These are phyloP conservation scores for Leucophenga maculata DNA, from an alignment of 2,888 invertebrate species.

Conservation along the genomic window DNA sequence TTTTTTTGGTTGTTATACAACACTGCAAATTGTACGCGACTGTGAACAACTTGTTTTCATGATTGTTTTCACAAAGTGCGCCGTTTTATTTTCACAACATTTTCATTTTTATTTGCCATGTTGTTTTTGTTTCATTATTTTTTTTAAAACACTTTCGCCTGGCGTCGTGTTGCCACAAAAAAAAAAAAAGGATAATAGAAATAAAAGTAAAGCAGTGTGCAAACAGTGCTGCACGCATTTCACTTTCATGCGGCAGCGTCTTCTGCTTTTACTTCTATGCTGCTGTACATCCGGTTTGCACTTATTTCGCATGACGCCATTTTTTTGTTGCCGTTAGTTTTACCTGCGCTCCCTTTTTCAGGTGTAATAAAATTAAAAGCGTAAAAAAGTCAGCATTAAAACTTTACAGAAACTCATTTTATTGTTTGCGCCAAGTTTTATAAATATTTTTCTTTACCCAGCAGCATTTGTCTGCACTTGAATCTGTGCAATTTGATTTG, in stretches of 20 bases:
- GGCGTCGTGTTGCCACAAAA: conserved; percentile 4
- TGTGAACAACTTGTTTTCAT: conserved; percentile 13
- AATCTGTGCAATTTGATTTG: conserved; percentile 10
- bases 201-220: not conserved
- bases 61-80: conserved; percentile 20
- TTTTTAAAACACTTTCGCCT: conserved; percentile 37
- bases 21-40: not conserved
- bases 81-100: conserved; percentile 11
- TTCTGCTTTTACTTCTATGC: not conserved
- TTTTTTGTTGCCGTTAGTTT: conserved; percentile 21
- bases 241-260: not conserved
- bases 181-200: conserved; percentile 4
- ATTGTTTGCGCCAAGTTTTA: not conserved
- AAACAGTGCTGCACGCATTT: conserved; percentile 10
- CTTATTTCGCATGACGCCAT: conserved; percentile 34
- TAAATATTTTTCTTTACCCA: conserved; percentile 1
- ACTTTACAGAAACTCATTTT: conserved; percentile 18
- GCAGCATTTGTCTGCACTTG: conserved; percentile 6
- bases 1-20: not conserved
- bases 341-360: conserved; percentile 27
- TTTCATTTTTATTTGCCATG: conserved; percentile 12
- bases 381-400: conserved; percentile 10
- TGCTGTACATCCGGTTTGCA: conserved; percentile 24
- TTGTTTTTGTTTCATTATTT: conserved; percentile 23
- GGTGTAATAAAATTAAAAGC: conserved; percentile 8